Conservation (phyloP, 1,140 invertebrate genomes). For the Drosophila burlai region DNA sequence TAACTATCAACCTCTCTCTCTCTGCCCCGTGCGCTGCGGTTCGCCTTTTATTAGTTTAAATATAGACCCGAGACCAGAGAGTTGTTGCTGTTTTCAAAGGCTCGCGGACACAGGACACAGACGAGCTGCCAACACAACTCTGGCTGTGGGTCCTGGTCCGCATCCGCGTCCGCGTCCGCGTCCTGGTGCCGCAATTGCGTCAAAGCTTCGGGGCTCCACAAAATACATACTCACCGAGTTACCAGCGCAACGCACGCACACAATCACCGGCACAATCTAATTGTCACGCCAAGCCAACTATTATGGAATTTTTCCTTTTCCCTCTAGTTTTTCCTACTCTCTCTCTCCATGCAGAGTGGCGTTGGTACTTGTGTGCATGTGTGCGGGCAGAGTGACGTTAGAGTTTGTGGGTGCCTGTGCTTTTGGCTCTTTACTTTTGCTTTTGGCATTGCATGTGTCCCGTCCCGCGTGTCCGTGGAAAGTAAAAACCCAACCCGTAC, state of each 20-base stretch:
- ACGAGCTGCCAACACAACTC: not conserved
- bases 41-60: constrained; percentile 80
- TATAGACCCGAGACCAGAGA: constrained; percentile 72
- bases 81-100: constrained; percentile 61
- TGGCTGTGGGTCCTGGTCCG: not conserved
- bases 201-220: constrained; percentile 52
- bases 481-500: constrained; percentile 69
- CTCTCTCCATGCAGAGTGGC: not conserved
- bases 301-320: constrained; percentile 81
- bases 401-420: constrained; percentile 49
- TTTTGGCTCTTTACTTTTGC: constrained; percentile 63
- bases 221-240: constrained; percentile 29
- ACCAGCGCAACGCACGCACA: constrained; percentile 22
- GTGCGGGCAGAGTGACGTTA: constrained; percentile 59
- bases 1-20: constrained; percentile 15
- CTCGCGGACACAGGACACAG: not conserved
- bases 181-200: constrained; percentile 72
- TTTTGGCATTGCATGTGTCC: constrained; percentile 77
- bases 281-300: constrained; percentile 81
- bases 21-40: constrained; percentile 24
- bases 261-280: constrained; percentile 58
- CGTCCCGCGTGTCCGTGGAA: constrained; percentile 55
- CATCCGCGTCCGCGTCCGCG: constrained; percentile 10
- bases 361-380: not conserved
- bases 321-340: constrained; percentile 31